These are phyloP conservation scores for Phenacoccus solenopsis DNA, from an alignment of 1,140 invertebrate genomes.

Conservation along the genomic window DNA sequence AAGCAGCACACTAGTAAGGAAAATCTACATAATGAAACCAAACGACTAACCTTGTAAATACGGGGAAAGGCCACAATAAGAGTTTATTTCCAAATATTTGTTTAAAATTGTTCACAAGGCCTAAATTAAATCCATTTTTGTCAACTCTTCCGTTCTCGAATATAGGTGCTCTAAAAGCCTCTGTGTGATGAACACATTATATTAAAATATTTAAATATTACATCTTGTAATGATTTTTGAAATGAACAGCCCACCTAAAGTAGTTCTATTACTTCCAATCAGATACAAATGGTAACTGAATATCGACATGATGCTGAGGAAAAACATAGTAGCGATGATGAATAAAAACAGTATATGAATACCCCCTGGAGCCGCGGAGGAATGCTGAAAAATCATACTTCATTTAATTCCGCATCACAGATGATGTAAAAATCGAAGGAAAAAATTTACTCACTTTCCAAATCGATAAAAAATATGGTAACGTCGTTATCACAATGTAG, in stretches of 20 bases:
- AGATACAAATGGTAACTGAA: constrained; percentile 94
- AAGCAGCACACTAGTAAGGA: background rate
- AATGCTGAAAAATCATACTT: constrained; percentile 41
- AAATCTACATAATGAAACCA: too few relatives aligned
- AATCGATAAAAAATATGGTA: constrained; percentile 88
- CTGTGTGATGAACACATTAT: constrained; percentile 45
- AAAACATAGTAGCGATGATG: constrained; percentile 94
- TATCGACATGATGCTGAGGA: constrained; percentile 82
- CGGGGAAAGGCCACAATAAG: constrained; percentile 74
- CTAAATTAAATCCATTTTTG: constrained; percentile 91
- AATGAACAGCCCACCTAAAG: too few relatives aligned
- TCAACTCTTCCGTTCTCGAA: constrained; percentile 75
- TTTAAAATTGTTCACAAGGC: constrained; percentile 77
- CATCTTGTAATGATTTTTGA: constrained; percentile 18
- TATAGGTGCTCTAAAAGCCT: constrained; percentile 88
- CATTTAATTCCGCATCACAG: constrained; percentile 18
- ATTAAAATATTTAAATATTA: constrained; percentile 5
- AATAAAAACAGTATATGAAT: constrained; percentile 96
- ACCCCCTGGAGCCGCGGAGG: constrained; percentile 56
- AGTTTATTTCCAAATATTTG: constrained; percentile 88
- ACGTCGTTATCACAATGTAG: constrained; percentile 72
- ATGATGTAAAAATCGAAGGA: constrained; percentile 31
- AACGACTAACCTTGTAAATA: constrained; percentile 84
- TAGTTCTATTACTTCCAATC: constrained; percentile 82
- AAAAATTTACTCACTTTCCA: constrained; percentile 60